A percentile compares a stretch with the other conserved stretches of the same genome.
phyloP scores from a whole-genome alignment of 2,113 vertebrate species.

The Verasper variegatus region DNA sequence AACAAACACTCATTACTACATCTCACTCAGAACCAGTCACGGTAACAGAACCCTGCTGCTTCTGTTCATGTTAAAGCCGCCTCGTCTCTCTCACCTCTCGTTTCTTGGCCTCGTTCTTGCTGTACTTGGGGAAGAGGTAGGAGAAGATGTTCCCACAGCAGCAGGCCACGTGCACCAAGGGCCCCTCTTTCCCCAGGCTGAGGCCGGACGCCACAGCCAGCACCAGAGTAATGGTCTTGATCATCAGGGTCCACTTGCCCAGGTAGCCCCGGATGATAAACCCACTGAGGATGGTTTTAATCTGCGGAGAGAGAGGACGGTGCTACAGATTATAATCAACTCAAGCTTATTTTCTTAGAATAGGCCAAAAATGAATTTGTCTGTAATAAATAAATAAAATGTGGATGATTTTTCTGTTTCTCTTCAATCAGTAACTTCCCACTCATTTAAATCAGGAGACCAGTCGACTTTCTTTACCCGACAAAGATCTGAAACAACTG shows the following conservation, averaged over 20 bases:
- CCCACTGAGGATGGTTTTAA: slow-evolving; percentile 98
- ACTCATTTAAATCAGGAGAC: too few species aligned
- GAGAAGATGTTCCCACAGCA: slow-evolving; percentile 99
- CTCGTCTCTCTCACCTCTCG: slow-evolving; percentile 86
- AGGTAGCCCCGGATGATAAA: slow-evolving; percentile 99
- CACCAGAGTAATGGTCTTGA: slow-evolving; percentile 98
- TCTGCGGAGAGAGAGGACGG: slow-evolving; percentile 77
- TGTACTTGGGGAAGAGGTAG: slow-evolving; percentile 99
- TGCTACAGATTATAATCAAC: too few species aligned
- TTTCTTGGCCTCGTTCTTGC: slow-evolving; percentile 99
- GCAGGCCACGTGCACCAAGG: slow-evolving; percentile 97
- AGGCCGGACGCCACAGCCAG: slow-evolving; percentile 97
- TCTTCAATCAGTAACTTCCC: too few species aligned
- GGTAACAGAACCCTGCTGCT: too few species aligned
- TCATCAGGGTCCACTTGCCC: slow-evolving; percentile 99
- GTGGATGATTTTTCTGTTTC: too few species aligned
- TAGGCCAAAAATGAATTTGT: too few species aligned
- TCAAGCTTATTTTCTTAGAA: too few species aligned
- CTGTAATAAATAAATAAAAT: too few species aligned
- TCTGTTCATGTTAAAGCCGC: too few species aligned
- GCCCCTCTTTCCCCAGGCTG: slow-evolving; percentile 98
- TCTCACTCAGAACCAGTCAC: too few species aligned
- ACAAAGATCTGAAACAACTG: too few species aligned
- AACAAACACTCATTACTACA: neutral
- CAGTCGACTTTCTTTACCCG: too few species aligned